Evolutionary conservation across 2,888 invertebrate genomes (phyloP), one percentile per base, ranked within the genome.

Genomic region (Xanthorhoe spadicearia): DNA sequence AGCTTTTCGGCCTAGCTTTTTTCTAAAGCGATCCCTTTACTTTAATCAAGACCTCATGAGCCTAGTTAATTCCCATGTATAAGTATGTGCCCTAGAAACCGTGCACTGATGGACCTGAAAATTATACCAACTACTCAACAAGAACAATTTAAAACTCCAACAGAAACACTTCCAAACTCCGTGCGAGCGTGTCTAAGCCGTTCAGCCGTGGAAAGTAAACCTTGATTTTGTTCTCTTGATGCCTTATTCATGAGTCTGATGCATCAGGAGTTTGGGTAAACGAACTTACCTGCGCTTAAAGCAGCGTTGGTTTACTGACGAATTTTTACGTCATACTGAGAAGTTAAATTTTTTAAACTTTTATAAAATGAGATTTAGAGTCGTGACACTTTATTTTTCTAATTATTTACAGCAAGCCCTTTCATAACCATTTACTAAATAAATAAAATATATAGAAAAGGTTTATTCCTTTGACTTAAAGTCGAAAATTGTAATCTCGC

Each of bases 181-280:
- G 15, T 46, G 15, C 28, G 49, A 58, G 58, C 51, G 61, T 64
- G 61, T 54, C 46, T 66, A 64, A 65, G 69, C 56, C 62, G 50
- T 64, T 62, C 67, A 64, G 23, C 64, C 69, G 64, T 64, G 66
- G 59, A 69, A 67, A 59, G 64, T 67, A 69, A 69, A 69, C 67
- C 59, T 58, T 69, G 69, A 69, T 67, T 67, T 69, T 67, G 61
- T 61, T 51, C 59, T 48, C 56, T 15, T 59, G 64, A 64, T 69
- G 69, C 66, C 35, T 73, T 73, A 73, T 73, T 71, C 73, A 73
- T 73, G 69, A 71, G 51, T 3, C 68, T 54, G 72, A 61, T 72
- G 70, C 72, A 68, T 62, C 64, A 69, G 60, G 28, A 64, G 66
- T 69, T 66, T 15, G 60, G 54, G 64, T 66, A 69, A 69, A 64